phyloP scores from a whole-genome alignment of 1,140 invertebrate genomes.

The Euwallacea fornicatus region DNA sequence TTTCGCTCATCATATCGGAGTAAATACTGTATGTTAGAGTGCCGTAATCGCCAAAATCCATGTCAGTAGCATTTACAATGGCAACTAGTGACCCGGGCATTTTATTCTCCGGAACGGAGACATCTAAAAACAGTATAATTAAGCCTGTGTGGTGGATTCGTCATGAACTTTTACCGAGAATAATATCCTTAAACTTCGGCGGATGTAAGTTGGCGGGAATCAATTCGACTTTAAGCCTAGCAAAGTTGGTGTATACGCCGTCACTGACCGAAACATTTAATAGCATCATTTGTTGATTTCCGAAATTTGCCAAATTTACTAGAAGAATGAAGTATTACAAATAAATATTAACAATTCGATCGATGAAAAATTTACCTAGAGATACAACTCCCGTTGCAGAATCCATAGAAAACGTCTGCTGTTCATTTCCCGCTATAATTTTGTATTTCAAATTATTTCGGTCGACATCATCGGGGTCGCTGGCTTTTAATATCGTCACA shows the following conservation, averaged over 20 bases:
- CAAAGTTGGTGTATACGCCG: conserved; percentile 85
- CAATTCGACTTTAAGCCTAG: conserved; percentile 77
- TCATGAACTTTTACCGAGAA: conserved; percentile 44
- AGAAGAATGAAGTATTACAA: conserved; percentile 12
- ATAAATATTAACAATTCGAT: not conserved
- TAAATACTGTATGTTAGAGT: conserved; percentile 78
- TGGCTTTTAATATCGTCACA: conserved; percentile 83
- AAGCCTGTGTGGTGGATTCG: not conserved
- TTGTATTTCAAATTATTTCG: conserved; percentile 74
- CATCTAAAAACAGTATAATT: conserved; percentile 53
- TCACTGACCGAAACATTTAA: conserved; percentile 91
- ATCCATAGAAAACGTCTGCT: conserved; percentile 82
- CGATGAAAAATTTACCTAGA: conserved; percentile 18
- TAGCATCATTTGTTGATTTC: conserved; percentile 63
- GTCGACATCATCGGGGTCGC: conserved; percentile 83
- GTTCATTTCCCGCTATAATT: conserved; percentile 81
- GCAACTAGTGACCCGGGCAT: conserved; percentile 72
- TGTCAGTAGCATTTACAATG: conserved; percentile 75
- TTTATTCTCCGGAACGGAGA: conserved; percentile 77
- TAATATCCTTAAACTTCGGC: conserved; percentile 74
- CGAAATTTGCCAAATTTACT: conserved; percentile 65
- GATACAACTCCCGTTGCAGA: conserved; percentile 67
- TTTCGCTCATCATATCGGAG: conserved; percentile 73
- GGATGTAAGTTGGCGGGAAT: conserved; percentile 77
- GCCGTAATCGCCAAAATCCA: conserved; percentile 82